Conservation (phyloP, 2,888 invertebrate species). For the Sesia bembeciformis region DNA sequence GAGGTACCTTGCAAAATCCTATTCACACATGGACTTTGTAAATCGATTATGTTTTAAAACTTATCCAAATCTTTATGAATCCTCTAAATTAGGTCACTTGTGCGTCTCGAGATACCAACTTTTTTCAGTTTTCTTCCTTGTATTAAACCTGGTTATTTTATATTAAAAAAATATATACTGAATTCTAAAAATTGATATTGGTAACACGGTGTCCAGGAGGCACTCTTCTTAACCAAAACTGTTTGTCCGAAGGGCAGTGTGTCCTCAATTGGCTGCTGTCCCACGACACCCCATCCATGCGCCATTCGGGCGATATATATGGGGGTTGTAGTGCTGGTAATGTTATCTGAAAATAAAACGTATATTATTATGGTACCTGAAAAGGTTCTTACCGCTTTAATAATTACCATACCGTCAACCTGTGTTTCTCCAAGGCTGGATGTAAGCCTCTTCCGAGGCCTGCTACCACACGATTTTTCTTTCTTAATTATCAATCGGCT, state of each 20-base stretch:
- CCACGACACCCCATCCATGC: conserved; percentile 37
- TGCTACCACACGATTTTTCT: neutral
- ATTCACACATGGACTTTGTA: too few species aligned
- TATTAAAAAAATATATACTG: too few species aligned
- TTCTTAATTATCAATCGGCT: neutral
- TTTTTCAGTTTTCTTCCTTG: too few species aligned
- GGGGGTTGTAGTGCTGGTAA: conserved; percentile 16
- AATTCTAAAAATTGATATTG: too few species aligned
- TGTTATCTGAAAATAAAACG: conserved; percentile 22
- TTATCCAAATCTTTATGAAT: too few species aligned
- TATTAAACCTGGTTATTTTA: too few species aligned
- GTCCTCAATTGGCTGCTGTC: conserved; percentile 30
- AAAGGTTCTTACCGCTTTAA: neutral
- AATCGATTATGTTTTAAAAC: too few species aligned
- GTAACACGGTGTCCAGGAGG: neutral
- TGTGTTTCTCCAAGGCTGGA: too few species aligned
- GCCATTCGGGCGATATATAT: conserved; percentile 43
- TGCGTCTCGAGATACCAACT: too few species aligned
- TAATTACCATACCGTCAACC: neutral
- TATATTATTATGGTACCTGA: neutral
- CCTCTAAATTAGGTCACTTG: too few species aligned
- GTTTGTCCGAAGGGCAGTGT: conserved; percentile 18
- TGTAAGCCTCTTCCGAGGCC: too few species aligned
- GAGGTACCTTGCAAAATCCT: too few species aligned
- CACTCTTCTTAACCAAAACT: conserved; percentile 24